These are phyloP conservation scores for Lithosia quadra DNA, from an alignment of 2,888 invertebrate species.

Conservation along the genomic window DNA sequence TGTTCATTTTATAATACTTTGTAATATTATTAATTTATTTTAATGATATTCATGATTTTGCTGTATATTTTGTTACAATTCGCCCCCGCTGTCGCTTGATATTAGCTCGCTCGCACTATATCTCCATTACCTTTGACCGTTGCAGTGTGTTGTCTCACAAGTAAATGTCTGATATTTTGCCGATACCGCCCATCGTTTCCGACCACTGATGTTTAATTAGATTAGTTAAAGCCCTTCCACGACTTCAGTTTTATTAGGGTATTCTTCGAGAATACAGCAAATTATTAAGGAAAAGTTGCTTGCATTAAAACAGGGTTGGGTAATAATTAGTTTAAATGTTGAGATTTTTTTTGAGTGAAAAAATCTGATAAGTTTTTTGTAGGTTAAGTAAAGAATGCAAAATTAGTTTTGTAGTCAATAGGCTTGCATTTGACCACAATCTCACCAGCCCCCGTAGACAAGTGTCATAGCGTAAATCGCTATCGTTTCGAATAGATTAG, in stretches of 20 bases:
- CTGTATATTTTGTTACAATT: neutral
- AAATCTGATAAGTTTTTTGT: neutral
- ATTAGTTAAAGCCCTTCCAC: constrained; percentile 59
- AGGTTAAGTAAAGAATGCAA: too few species aligned
- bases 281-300: constrained; percentile 18
- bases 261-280: constrained; percentile 15
- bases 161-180: constrained; percentile 71
- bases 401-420: too few species aligned
- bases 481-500: too few species aligned
- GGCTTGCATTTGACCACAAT: too few species aligned
- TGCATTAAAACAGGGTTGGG: neutral
- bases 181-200: constrained; percentile 70
- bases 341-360: neutral
- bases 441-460: too few species aligned
- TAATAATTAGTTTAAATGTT: neutral
- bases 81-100: constrained; percentile 40
- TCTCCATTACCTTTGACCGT: constrained; percentile 70
- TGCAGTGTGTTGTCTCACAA: constrained; percentile 58
- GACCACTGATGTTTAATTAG: constrained; percentile 73
- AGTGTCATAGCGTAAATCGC: too few species aligned
- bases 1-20: too few species aligned
- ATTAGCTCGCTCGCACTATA: constrained; percentile 47
- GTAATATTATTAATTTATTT: too few species aligned
- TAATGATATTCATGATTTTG: too few species aligned
- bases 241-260: constrained; percentile 42